These are phyloP conservation scores for Bos taurus DNA, from an alignment of 2,113 vertebrate genomes.

Conservation along the genomic window DNA sequence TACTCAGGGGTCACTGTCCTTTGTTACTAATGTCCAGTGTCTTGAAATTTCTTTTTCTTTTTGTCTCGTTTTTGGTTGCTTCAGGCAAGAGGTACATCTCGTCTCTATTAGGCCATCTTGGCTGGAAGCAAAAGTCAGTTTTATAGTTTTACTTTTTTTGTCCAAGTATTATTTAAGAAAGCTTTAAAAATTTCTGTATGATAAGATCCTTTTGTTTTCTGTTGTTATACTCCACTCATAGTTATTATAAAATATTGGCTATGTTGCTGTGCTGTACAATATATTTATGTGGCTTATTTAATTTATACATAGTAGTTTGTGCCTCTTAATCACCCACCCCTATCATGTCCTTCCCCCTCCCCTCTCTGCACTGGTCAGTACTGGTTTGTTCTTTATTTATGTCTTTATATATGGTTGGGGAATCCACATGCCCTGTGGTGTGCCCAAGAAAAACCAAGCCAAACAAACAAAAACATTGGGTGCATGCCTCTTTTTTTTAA, in stretches of 20 bases:
- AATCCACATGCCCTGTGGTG: not conserved
- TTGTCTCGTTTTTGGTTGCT: not conserved
- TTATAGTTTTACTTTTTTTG: not conserved
- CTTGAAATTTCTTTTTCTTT: not conserved
- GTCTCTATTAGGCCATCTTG: not conserved
- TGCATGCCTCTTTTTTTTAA: not conserved
- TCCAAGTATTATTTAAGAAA: not conserved
- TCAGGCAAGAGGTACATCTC: not conserved
- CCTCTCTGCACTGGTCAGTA: not conserved
- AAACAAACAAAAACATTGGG: not conserved
- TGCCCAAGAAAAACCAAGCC: not conserved
- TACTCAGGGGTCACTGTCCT: not conserved
- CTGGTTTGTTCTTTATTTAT: not conserved
- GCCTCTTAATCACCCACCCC: not conserved
- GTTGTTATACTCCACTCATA: not conserved
- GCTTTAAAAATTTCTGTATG: not conserved
- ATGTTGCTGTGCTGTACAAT: not conserved
- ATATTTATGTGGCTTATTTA: not conserved
- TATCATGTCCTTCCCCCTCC: not conserved
- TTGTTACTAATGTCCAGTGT: not conserved
- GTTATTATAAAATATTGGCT: not conserved
- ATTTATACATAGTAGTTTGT: not conserved
- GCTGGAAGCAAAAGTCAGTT: not conserved
- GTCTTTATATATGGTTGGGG: not conserved
- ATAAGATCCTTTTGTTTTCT: not conserved